phyloP scores from a whole-genome alignment of 1,140 invertebrate genomes.

The Coenobita brevimanus region DNA sequence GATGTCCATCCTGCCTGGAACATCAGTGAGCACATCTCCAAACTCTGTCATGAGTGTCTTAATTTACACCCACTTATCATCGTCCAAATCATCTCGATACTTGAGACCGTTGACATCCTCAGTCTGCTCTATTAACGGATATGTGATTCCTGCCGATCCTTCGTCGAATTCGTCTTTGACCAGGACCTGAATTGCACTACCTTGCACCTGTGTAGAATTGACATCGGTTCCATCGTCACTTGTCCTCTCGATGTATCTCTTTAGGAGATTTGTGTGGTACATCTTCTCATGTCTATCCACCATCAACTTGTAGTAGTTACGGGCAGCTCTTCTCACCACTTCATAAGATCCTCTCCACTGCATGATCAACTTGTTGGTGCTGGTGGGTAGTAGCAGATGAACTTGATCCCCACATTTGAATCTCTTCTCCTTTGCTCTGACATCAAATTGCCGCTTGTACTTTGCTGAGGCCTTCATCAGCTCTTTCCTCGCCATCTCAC shows the following conservation, averaged over 20 bases:
- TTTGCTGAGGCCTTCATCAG: not conserved
- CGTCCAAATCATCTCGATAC: too few species aligned
- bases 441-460: not conserved
- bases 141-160: too few species aligned
- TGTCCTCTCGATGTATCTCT: not conserved
- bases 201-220: too few species aligned
- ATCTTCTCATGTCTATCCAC: too few species aligned
- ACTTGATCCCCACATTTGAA: not conserved
- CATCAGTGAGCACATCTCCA: too few species aligned
- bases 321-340: not conserved
- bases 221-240: too few species aligned
- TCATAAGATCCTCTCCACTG: not conserved
- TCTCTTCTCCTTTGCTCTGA: not conserved
- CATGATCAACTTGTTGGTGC: not conserved
- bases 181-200: too few species aligned
- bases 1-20: not conserved
- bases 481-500: not conserved
- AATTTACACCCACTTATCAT: too few species aligned
- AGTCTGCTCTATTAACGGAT: not conserved
- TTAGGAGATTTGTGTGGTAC: not conserved
- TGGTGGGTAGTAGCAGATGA: not conserved
- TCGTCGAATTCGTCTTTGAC: not conserved
- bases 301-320: too few species aligned
- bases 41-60: too few species aligned
- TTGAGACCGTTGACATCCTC: not conserved